phyloP scores from a whole-genome alignment of 2,797 vertebrate genomes.

The Setipinna tenuifilis region DNA sequence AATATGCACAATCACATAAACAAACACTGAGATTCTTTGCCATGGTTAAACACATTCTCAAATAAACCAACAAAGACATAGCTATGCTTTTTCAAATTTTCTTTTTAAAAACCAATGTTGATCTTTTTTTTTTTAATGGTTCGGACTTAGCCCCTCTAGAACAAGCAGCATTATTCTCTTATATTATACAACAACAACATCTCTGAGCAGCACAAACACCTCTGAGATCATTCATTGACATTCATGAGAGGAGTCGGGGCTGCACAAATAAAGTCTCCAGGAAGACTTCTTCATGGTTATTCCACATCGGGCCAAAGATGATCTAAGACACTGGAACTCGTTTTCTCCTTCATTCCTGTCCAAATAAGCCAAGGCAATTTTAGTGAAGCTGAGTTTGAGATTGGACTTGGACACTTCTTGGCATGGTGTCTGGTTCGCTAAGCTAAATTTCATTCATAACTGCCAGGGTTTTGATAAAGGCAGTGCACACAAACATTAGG shows the following conservation, averaged over 20 bases:
- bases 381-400: conserved; percentile 30
- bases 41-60: neutral
- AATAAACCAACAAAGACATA: neutral
- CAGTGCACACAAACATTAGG: neutral
- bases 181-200: no score
- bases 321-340: conserved; percentile 37
- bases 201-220: neutral
- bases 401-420: conserved; percentile 48
- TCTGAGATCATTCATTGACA: neutral
- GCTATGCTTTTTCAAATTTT: no score
- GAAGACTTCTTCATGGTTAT: neutral
- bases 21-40: neutral
- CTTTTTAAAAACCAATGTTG: no score
- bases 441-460: conserved; percentile 5
- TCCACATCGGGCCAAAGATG: neutral
- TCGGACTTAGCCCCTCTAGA: no score
- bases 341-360: conserved; percentile 30
- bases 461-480: neutral
- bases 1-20: neutral
- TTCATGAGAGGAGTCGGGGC: neutral
- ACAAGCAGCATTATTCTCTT: no score
- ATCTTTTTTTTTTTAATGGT: no score
- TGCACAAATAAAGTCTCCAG: conserved; percentile 5
- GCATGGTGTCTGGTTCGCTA: neutral
- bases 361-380: conserved; percentile 23